These are phyloP conservation scores for Cherax destructor DNA, from an alignment of 1,140 invertebrate species.

Conservation along the genomic window DNA sequence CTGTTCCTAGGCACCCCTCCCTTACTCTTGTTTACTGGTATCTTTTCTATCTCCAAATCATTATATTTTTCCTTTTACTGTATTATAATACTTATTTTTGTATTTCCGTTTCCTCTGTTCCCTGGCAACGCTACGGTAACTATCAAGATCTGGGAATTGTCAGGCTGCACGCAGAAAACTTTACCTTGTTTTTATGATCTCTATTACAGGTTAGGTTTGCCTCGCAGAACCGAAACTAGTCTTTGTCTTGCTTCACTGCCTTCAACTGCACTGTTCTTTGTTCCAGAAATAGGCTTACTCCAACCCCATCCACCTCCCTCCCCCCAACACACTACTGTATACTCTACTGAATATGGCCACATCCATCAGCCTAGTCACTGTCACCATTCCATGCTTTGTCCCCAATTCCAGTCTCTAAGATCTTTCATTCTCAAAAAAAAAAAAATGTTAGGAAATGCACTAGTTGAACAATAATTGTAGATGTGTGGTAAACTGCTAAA, in stretches of 20 bases:
- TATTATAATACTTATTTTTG: background rate
- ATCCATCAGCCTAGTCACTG: too few relatives aligned
- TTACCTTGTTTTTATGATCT: background rate
- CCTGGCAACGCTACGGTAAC: background rate
- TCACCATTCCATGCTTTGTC: too few relatives aligned
- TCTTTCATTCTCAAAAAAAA: too few relatives aligned
- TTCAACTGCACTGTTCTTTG: background rate
- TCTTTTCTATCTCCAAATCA: background rate
- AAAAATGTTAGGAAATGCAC: too few relatives aligned
- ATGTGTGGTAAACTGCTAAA: too few relatives aligned
- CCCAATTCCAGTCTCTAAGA: too few relatives aligned
- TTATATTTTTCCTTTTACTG: background rate
- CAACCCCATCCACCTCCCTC: background rate
- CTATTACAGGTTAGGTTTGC: background rate
- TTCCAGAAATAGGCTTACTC: background rate
- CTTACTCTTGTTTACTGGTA: background rate
- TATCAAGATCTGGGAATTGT: slow-evolving; percentile 11
- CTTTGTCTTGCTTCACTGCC: slow-evolving; percentile 14
- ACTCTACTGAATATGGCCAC: too few relatives aligned
- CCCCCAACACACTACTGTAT: too few relatives aligned
- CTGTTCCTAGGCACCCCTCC: background rate
- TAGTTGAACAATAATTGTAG: too few relatives aligned
- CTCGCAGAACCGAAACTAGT: slow-evolving; percentile 1
- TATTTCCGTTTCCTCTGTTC: background rate
- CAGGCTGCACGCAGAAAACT: background rate